Percentiles rank a stretch among this genome's conserved stretches.
These are phyloP conservation scores for Pseudolaguvia tuberculata DNA, from an alignment of 2,113 vertebrate species.

Conservation along the genomic window DNA sequence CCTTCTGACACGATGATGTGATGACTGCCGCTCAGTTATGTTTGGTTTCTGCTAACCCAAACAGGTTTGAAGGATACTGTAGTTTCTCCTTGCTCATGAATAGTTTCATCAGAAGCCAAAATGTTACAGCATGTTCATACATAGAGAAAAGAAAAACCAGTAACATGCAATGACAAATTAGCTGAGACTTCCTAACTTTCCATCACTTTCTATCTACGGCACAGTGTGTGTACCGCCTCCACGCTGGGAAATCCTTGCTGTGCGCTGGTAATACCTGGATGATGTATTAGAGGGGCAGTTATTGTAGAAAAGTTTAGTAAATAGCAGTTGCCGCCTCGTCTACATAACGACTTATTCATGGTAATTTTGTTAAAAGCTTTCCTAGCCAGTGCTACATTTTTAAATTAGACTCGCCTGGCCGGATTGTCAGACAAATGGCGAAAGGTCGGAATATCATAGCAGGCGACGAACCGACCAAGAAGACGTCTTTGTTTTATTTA, in stretches of 20 bases:
- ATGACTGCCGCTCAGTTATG: conserved; percentile 17
- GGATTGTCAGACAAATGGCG: too few species aligned
- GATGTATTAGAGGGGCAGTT: not conserved
- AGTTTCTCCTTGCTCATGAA: not conserved
- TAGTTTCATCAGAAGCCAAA: conserved; percentile 1
- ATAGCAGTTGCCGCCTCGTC: not conserved
- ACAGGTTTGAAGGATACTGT: not conserved
- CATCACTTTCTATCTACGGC: not conserved
- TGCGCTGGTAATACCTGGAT: not conserved
- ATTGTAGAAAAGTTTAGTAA: not conserved
- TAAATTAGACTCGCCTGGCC: too few species aligned
- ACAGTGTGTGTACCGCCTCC: not conserved
- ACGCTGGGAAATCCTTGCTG: not conserved
- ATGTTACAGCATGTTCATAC: not conserved
- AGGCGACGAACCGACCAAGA: too few species aligned
- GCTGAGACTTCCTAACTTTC: not conserved
- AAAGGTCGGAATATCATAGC: too few species aligned
- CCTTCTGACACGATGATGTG: not conserved
- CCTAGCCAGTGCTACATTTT: not conserved
- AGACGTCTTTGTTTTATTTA: too few species aligned
- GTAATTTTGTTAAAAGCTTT: not conserved
- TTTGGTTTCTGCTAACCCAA: not conserved
- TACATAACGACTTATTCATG: not conserved
- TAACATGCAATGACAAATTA: not conserved
- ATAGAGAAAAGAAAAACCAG: not conserved